Evolutionary conservation across 2,888 invertebrate species (phyloP), one percentile per base, ranked within the genome.

Genomic region (Blera fallax): DNA sequence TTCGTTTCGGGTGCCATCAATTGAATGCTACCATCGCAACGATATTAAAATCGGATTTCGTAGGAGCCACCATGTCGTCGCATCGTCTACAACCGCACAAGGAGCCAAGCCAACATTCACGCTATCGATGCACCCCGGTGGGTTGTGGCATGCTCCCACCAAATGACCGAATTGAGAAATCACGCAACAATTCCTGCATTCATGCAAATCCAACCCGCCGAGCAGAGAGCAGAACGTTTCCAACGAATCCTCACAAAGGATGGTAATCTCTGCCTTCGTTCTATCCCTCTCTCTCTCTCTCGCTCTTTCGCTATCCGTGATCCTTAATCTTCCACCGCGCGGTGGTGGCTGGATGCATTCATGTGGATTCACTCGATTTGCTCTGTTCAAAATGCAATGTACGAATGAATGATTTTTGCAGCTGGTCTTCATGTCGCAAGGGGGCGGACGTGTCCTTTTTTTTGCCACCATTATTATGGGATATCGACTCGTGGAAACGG

Each of bases 361-460:
- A 72, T 85, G 80, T 77, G 81, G 72, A 81, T 81, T 80, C 85
- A 81, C 85, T 85, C 85, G 81, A 85, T 85, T 85, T 85, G 72
- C 72, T 45, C 34, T 60, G 65, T 70, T 76, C 72, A 65, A 81
- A 81, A 85, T 81, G 76, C 76, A 77, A 76, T 76, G 65, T 85
- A 60, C 80, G 84, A 80, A 85, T 85, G 84, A 85, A 58, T 81
- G 76, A 85, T 81, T 85, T 37, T 37, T 65, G 60, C 32, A 58
- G 27, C 50, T 52, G 21, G 18, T 40, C 43, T 8, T 27, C 11
- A 14, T 1, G 11, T 18, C 43, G 18, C n/a, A 7, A 14, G 4
- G 43, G 29, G 29, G 16, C 8, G 56, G n/a, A 18, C 11, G 24
- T 52, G 14, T 40, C 29, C 11, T 4, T 48, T 37, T 69, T 37